Conservation (phyloP, 2,888 invertebrate genomes). For the Caradrina clavipalpis region DNA sequence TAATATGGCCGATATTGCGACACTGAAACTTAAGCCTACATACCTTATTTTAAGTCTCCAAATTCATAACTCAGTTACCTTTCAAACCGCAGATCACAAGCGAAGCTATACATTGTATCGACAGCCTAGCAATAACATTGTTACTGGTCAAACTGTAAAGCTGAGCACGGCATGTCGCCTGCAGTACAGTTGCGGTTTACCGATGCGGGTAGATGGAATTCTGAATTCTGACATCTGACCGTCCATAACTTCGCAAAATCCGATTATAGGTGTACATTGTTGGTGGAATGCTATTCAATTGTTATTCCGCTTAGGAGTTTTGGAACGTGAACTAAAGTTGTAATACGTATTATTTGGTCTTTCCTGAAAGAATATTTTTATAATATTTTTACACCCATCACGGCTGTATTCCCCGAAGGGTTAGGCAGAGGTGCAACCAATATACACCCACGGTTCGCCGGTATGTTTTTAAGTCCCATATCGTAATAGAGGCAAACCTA, state of each 20-base stretch:
- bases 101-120: constrained; percentile 30
- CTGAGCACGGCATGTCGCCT: constrained; percentile 74
- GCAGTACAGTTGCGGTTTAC: constrained; percentile 81
- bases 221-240: constrained; percentile 68
- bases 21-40: background rate
- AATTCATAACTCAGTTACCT: constrained; percentile 22
- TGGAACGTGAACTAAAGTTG: background rate
- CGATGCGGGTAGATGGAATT: constrained; percentile 82
- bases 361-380: too few species aligned
- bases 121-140: constrained; percentile 68
- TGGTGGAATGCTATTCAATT: constrained; percentile 27
- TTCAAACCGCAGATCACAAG: constrained; percentile 10
- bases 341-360: background rate
- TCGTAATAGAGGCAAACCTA: too few species aligned
- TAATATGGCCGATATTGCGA: background rate
- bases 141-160: constrained; percentile 74
- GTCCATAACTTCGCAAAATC: constrained; percentile 62
- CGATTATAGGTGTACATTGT: constrained; percentile 33
- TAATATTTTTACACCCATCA: too few species aligned
- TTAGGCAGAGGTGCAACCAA: too few species aligned
- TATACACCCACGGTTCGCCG: too few species aligned
- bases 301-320: constrained; percentile 18
- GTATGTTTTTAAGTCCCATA: too few species aligned
- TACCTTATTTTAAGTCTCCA: background rate
- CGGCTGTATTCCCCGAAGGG: too few species aligned